These are phyloP conservation scores for Mya arenaria DNA, from an alignment of 1,140 invertebrate genomes.

Conservation along the genomic window DNA sequence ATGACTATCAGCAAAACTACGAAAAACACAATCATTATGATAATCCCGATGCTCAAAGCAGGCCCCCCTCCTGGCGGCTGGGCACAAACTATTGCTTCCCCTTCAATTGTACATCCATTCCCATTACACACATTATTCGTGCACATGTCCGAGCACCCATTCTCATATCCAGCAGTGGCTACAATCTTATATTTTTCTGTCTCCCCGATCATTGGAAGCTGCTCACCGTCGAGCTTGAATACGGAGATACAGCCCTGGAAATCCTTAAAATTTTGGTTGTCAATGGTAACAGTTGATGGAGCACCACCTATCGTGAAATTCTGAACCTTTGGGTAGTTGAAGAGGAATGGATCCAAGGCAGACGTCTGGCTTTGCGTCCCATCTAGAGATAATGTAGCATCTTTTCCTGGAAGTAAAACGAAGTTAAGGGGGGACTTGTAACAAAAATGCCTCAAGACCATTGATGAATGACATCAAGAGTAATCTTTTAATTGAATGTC, in stretches of 20 bases:
- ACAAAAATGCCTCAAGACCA: no score
- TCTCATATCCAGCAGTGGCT: conserved; percentile 57
- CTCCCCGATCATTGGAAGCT: conserved; percentile 93
- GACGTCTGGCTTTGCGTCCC: not conserved
- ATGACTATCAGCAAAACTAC: conserved; percentile 81
- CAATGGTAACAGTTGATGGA: conserved; percentile 23
- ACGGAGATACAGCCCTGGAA: conserved; percentile 95
- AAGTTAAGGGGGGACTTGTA: no score
- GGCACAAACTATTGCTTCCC: conserved; percentile 16
- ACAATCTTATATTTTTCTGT: conserved; percentile 69
- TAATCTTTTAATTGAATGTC: no score
- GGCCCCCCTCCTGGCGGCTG: not conserved
- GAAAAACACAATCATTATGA: conserved; percentile 77
- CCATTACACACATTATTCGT: conserved; percentile 51
- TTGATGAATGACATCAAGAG: no score
- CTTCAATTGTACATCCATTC: conserved; percentile 3
- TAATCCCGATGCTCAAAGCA: conserved; percentile 58
- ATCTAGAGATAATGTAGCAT: conserved; percentile 4
- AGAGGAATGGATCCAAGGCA: conserved; percentile 23
- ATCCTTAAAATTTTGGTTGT: conserved; percentile 68
- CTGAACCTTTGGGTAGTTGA: conserved; percentile 65
- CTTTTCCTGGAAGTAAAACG: no score
- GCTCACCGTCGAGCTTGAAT: conserved; percentile 93
- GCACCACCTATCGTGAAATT: conserved; percentile 64
- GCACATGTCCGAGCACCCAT: conserved; percentile 69